Percentiles rank a stretch among this genome's conserved stretches.
Conservation (phyloP, 2,113 vertebrate species). For the Forbesichthys agassizii region DNA sequence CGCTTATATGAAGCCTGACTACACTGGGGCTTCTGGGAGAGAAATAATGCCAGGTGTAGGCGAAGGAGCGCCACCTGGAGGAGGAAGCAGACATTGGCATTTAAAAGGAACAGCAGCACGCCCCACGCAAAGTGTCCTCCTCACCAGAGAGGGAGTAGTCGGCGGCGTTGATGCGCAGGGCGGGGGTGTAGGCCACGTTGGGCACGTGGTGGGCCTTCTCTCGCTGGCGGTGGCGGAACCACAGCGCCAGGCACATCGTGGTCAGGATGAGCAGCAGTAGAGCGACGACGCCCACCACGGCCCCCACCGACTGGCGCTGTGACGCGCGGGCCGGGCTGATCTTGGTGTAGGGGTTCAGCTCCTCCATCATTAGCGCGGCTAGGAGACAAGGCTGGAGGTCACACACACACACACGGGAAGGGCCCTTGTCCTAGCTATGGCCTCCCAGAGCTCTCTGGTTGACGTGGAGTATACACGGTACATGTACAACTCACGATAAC, state of each 20-base stretch:
- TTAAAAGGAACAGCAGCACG: background rate
- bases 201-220: conserved; percentile 89
- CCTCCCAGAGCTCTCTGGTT: too few relatives aligned
- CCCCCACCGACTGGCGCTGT: conserved; percentile 87
- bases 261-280: conserved; percentile 87
- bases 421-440: too few relatives aligned
- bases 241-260: conserved; percentile 86
- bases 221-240: conserved; percentile 86
- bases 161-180: conserved; percentile 87
- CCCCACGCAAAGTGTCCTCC: background rate
- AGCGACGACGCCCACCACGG: conserved; percentile 86
- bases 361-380: conserved; percentile 95
- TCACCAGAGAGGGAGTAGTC: conserved; percentile 93
- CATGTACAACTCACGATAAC: too few relatives aligned
- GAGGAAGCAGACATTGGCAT: background rate
- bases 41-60: background rate
- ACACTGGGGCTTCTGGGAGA: too few relatives aligned
- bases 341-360: conserved; percentile 95
- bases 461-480: too few relatives aligned
- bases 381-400: conserved; percentile 20
- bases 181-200: conserved; percentile 88
- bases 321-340: conserved; percentile 90
- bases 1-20: background rate
- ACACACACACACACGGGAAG: too few relatives aligned
- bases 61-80: background rate